A percentile compares a stretch with the other conserved stretches of the same genome.
These are phyloP conservation scores for Agrilus biguttatus DNA, from an alignment of 2,888 invertebrate genomes.

Conservation along the genomic window DNA sequence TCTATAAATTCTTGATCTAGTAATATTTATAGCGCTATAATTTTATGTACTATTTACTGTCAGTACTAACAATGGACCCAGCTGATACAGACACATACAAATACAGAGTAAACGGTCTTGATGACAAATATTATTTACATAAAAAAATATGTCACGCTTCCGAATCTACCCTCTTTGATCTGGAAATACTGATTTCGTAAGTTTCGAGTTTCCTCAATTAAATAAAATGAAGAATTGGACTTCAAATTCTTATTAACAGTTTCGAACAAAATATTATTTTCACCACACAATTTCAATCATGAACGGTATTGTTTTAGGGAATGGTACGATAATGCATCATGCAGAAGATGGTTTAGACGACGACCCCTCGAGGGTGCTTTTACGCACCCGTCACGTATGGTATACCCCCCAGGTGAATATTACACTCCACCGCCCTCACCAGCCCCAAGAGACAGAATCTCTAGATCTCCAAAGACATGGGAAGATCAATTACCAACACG, in stretches of 20 bases:
- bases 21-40: too few species aligned
- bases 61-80: too few species aligned
- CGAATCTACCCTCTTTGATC: conserved; percentile 13
- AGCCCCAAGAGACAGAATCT: conserved; percentile 36
- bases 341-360: conserved; percentile 74
- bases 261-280: not conserved
- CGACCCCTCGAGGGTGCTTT: conserved; percentile 72
- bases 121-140: conserved; percentile 14
- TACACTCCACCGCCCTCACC: conserved; percentile 72
- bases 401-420: conserved; percentile 73
- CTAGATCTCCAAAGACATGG: conserved; percentile 42
- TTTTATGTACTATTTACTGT: too few species aligned
- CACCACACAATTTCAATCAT: not conserved
- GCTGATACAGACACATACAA: conserved; percentile 11
- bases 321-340: conserved; percentile 82
- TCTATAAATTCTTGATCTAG: too few species aligned
- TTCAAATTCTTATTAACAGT: not conserved
- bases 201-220: not conserved
- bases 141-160: conserved; percentile 15
- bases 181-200: conserved; percentile 15
- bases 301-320: conserved; percentile 37
- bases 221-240: too few species aligned
- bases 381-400: conserved; percentile 86
- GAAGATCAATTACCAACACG: conserved; percentile 60
- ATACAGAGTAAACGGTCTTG: conserved; percentile 13